Conservation (phyloP, 1,140 invertebrate species). For the Lepeophtheirus salmonis region DNA sequence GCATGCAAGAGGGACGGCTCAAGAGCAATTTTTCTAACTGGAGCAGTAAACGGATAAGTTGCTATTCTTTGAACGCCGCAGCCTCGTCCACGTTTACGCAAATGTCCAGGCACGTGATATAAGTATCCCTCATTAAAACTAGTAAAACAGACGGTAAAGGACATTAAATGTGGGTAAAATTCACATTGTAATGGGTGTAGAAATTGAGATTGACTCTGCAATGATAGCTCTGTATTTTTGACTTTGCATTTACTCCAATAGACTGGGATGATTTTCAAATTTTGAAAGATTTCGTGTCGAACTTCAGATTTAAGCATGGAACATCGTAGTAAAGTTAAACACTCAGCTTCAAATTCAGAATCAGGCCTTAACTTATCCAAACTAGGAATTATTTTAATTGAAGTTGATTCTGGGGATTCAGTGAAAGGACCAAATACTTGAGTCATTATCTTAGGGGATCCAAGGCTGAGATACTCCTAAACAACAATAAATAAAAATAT, state of each 20-base stretch:
- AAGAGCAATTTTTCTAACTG: conserved; percentile 41
- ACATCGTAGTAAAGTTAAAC: neutral
- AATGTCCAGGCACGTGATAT: conserved; percentile 15
- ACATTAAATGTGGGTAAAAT: conserved; percentile 13
- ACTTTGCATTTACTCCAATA: conserved; percentile 12
- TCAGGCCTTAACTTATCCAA: neutral
- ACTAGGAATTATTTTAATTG: neutral
- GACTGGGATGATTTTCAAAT: conserved; percentile 2
- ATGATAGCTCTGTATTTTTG: neutral
- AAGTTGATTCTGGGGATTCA: neutral
- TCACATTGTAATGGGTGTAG: conserved; percentile 6
- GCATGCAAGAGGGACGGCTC: conserved; percentile 50
- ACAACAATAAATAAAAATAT: no score
- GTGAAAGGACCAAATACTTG: neutral
- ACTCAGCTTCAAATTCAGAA: conserved; percentile 1
- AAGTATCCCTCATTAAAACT: conserved; percentile 14
- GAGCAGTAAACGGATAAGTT: conserved; percentile 21
- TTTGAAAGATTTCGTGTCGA: conserved; percentile 2
- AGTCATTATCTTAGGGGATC: neutral
- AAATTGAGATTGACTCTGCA: neutral
- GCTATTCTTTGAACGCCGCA: conserved; percentile 10
- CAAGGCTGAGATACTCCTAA: neutral
- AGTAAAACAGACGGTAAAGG: conserved; percentile 12
- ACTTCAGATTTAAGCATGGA: neutral
- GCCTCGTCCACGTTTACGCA: conserved; percentile 3